Base-by-base conservation (phyloP, 2,113 vertebrate genomes). In the Datnioides undecimradiatus region DNA sequence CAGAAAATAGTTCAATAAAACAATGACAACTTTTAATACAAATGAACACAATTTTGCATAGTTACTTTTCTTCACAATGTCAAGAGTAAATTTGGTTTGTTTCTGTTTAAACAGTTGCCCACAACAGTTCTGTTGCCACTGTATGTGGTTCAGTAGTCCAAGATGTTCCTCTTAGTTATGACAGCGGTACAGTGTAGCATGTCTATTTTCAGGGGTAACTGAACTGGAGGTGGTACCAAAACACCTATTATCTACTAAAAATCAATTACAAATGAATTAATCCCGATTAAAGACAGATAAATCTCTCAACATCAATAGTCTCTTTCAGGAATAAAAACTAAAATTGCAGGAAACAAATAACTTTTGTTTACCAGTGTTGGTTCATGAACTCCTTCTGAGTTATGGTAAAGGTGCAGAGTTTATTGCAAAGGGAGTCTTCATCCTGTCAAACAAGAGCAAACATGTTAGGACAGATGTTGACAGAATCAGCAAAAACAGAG, bases 331-430 rank as follows among this genome's bases (percentile, higher is more conserved):
- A 5, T 29, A 46, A 76, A 76, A 79, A 79, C 48, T 13, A 31
- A 60, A 49, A 73, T 23, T n/a, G 67, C 21, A 46, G 6, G 49
- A 29, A 58, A 68, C 23, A 83, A 55, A 25, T 3, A 65, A 60
- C 12, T 29, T 63, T 60, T 88, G 13, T 95, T 97, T 96, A 99
- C 98, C 98, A 99, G 51, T 99, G 98, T 40, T 99, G 98, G 87
- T 99, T 99, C 98, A 99, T 99, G 94, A 99, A 99, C 34, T 99
- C 98, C 84, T 99, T 99, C 95, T 99, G 98, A 2, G 98, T 99
- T 84, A 99, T 99, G 79, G 98, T 99, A 88, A 99, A 99, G 40
- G 98, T 99, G 79, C 98, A 99, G 34, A 99, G 96, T 83, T 99
- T 99, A 92, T 99, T 99, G 91, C 98, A 99, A 63, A 99, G 96